phyloP scores from a whole-genome alignment of 2,888 invertebrate genomes.

The Fragum sueziense region DNA sequence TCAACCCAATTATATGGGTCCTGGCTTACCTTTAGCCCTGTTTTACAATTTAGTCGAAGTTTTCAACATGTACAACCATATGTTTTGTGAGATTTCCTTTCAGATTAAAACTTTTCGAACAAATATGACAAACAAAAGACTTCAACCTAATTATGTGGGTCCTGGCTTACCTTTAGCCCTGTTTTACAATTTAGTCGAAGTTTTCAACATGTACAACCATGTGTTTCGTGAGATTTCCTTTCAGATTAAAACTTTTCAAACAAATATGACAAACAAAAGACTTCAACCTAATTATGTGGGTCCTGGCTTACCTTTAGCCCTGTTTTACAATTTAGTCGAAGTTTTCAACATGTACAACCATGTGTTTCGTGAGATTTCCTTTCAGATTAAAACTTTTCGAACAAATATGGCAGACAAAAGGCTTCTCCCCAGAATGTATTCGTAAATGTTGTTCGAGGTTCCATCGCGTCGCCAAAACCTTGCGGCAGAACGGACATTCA shows the following conservation, averaged over 20 bases:
- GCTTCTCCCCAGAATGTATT: constrained; percentile 35
- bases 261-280: constrained; percentile 29
- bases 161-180: neutral
- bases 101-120: constrained; percentile 32
- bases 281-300: too few relatives aligned
- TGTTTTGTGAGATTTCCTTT: constrained; percentile 47
- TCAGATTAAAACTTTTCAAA: constrained; percentile 32
- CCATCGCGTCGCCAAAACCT: neutral
- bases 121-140: constrained; percentile 25
- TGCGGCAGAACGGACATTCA: constrained; percentile 7
- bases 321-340: neutral
- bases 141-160: too few relatives aligned
- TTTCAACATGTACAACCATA: constrained; percentile 23
- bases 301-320: too few relatives aligned
- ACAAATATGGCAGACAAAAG: constrained; percentile 26
- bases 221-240: constrained; percentile 45
- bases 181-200: neutral
- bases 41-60: neutral
- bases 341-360: constrained; percentile 10
- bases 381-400: constrained; percentile 10
- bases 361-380: constrained; percentile 27
- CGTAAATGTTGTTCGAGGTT: constrained; percentile 13
- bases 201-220: constrained; percentile 24
- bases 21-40: neutral
- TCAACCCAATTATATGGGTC: too few relatives aligned